phyloP scores from a whole-genome alignment of 2,888 invertebrate genomes.

The Caenorhabditis becei region DNA sequence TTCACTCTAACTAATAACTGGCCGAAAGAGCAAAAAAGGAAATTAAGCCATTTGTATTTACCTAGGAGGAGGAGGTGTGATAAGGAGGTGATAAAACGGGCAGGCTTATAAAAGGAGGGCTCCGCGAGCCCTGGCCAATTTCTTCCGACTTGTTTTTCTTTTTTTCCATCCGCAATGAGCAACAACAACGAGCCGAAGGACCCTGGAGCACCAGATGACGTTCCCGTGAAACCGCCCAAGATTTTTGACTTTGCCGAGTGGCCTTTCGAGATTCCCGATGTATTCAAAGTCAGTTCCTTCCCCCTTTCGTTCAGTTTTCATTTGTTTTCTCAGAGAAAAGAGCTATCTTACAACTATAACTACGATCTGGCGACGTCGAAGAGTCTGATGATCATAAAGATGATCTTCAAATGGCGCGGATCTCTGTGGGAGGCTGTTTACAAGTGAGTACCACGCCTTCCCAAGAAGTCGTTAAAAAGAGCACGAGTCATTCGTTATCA shows the following conservation, averaged over 20 bases:
- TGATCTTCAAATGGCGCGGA: conserved; percentile 68
- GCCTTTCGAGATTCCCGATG: conserved; percentile 59
- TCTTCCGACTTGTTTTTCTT: no score
- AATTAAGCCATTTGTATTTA: conserved; percentile 38
- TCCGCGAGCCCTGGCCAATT: neutral
- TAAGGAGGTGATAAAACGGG: conserved; percentile 38
- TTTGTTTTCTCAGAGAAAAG: conserved; percentile 49
- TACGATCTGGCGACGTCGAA: conserved; percentile 67
- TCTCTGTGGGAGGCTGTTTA: conserved; percentile 67
- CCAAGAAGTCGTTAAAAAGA: conserved; percentile 27
- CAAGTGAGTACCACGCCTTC: conserved; percentile 42
- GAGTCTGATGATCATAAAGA: conserved; percentile 55
- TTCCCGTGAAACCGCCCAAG: conserved; percentile 48
- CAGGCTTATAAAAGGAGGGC: conserved; percentile 31
- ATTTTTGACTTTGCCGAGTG: conserved; percentile 53
- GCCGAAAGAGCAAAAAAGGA: neutral
- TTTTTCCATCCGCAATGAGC: conserved; percentile 27
- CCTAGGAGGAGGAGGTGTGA: conserved; percentile 32
- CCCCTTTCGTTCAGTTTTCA: neutral
- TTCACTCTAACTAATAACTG: no score
- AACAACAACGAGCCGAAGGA: conserved; percentile 26
- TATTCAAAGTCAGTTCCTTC: conserved; percentile 48
- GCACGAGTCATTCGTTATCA: conserved; percentile 31
- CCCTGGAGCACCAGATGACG: conserved; percentile 17
- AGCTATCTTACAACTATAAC: conserved; percentile 65